Evolutionary conservation across 1,140 invertebrate species (phyloP).

Genomic region (Apis dorsata): DNA sequence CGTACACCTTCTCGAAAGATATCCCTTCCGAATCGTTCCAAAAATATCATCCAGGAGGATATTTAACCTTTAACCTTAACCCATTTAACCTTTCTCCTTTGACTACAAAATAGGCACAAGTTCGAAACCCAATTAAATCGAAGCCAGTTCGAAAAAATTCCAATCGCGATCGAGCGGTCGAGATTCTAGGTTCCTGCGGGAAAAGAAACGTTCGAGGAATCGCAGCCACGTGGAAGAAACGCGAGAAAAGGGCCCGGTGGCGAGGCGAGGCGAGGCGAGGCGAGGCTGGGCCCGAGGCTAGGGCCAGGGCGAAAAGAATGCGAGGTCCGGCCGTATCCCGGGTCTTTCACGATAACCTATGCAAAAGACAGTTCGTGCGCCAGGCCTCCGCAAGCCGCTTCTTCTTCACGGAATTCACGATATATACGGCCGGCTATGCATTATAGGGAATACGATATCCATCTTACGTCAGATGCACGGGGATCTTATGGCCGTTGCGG

Average conservation of each 20-base stretch:
- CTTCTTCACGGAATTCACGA: constrained; percentile 57
- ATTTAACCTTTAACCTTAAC: too few relatives aligned
- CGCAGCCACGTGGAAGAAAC: constrained; percentile 13
- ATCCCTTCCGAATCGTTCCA: too few relatives aligned
- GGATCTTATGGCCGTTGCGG: constrained; percentile 48
- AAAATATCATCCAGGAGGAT: too few relatives aligned
- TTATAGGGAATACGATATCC: constrained; percentile 67
- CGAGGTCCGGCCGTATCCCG: constrained; percentile 25
- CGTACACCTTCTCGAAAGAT: too few relatives aligned
- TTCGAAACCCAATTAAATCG: constrained; percentile 19
- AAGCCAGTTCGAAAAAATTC: not conserved
- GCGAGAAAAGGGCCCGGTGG: not conserved
- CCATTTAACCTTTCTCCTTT: not conserved
- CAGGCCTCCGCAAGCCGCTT: constrained; percentile 10
- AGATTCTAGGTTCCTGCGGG: not conserved
- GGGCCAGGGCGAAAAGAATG: constrained; percentile 36
- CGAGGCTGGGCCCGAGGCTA: too few relatives aligned
- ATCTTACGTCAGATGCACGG: constrained; percentile 61
- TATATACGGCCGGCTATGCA: constrained; percentile 52
- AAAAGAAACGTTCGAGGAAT: not conserved
- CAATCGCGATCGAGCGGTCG: not conserved
- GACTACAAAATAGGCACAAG: not conserved
- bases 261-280: too few relatives aligned
- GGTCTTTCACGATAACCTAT: constrained; percentile 61
- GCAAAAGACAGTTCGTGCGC: constrained; percentile 59